Base-by-base conservation (phyloP, 2,888 invertebrate genomes). In the Xestia xanthographa region DNA sequence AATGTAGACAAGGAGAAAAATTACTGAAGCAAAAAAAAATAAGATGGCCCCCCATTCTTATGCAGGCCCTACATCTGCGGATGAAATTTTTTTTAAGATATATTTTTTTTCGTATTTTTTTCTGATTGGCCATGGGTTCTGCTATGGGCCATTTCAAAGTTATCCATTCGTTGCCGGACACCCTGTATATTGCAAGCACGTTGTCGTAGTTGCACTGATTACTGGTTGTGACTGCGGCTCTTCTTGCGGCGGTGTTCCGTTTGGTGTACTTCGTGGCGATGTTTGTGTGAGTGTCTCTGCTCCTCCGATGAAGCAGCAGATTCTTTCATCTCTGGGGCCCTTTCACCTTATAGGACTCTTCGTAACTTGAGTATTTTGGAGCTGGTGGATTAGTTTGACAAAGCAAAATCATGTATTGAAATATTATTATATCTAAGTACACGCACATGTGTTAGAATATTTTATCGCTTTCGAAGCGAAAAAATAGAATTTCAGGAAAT, bases 111-210 rank as follows among this genome's bases (percentile, higher is more conserved):
- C n/a, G n/a, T n/a, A n/a, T n/a, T n/a, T n/a, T n/a, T n/a, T n/a
- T n/a, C n/a, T n/a, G n/a, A n/a, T n/a, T n/a, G n/a, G n/a, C n/a
- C n/a, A n/a, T n/a, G n/a, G n/a, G n/a, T n/a, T n/a, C n/a, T n/a
- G n/a, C n/a, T n/a, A n/a, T n/a, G n/a, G n/a, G n/a, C n/a, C n/a
- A n/a, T n/a, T n/a, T n/a, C n/a, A n/a, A n/a, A n/a, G n/a, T n/a
- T n/a, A n/a, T n/a, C n/a, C n/a, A n/a, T n/a, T n/a, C n/a, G n/a
- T n/a, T n/a, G n/a, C n/a, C n/a, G n/a, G n/a, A n/a, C n/a, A n/a
- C n/a, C n/a, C n/a, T n/a, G n/a, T 66, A 86, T 82, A 8, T 76
- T 83, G 69, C 93, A 93, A 20, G 86, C 75, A 72, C 93, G 38
- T 87, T 83, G 5, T 77, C 72, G n/a, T 73, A 56, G 14, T 67